These are phyloP conservation scores for Porites lobata DNA, from an alignment of 92 coral and sea anemone genomes.

Conservation along the genomic window DNA sequence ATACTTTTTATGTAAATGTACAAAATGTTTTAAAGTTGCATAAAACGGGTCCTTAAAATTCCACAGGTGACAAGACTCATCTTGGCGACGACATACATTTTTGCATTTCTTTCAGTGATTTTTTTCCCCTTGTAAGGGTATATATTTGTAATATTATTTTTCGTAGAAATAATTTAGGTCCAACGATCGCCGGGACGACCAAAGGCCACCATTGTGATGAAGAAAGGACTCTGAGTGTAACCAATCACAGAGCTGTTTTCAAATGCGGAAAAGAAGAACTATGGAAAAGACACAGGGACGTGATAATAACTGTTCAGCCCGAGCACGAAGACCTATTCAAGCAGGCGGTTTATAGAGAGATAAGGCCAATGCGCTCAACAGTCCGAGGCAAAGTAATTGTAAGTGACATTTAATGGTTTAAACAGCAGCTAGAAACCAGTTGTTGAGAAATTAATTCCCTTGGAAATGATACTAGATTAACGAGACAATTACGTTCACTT, in stretches of 20 bases:
- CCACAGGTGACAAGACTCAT: no score
- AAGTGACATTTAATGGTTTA: neutral
- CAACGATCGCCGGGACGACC: slow-evolving; percentile 5
- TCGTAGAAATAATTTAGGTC: neutral
- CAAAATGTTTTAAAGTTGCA: no score
- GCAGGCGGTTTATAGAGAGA: slow-evolving; percentile 2
- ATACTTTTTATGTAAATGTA: no score
- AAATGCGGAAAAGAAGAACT: no score
- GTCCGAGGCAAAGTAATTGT: slow-evolving; percentile 2
- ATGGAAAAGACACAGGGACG: no score
- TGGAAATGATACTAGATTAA: neutral
- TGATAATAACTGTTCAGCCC: neutral
- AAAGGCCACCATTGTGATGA: slow-evolving; percentile 2
- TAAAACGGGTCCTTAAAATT: no score
- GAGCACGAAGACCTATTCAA: neutral
- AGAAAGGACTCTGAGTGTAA: slow-evolving; percentile 1
- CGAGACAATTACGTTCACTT: no score
- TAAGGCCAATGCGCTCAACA: slow-evolving; percentile 2
- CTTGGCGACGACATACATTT: neutral
- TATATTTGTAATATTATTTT: no score
- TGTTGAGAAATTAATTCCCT: slow-evolving; percentile 1
- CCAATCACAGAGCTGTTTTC: neutral
- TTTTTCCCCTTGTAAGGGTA: no score
- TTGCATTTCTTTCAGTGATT: slow-evolving; percentile 1
- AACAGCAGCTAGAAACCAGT: neutral